A percentile compares a stretch with the other conserved stretches of the same genome.
Evolutionary conservation across 2,113 vertebrate genomes (phyloP).

Genomic region (Sisor rabdophorus): DNA sequence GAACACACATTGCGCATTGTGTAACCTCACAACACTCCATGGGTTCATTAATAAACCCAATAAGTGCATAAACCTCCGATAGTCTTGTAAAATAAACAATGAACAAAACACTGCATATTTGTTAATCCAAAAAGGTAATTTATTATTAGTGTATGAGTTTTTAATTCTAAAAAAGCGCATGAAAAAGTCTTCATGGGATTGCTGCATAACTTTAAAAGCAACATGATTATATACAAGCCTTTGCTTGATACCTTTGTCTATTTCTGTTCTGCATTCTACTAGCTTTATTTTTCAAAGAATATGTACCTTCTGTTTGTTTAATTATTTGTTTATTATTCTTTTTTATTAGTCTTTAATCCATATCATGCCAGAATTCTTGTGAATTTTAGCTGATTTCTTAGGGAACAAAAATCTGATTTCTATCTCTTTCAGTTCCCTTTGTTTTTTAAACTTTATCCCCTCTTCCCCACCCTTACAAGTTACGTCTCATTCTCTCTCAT

Average conservation of each 20-base stretch:
- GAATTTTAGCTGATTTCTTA: conserved; percentile 27
- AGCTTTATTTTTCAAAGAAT: neutral
- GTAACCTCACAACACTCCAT: neutral
- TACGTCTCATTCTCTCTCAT: conserved; percentile 13
- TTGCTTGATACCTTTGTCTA: neutral
- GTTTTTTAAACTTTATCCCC: conserved; percentile 38
- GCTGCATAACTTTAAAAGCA: neutral
- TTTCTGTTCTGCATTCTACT: neutral
- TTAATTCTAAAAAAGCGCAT: neutral
- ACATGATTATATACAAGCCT: neutral
- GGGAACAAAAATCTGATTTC: conserved; percentile 40
- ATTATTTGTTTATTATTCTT: neutral
- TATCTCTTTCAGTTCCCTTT: conserved; percentile 48
- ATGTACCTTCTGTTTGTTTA: neutral
- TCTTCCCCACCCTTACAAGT: neutral
- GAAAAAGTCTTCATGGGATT: neutral
- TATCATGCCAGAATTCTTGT: neutral
- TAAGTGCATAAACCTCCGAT: neutral
- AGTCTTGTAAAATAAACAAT: neutral
- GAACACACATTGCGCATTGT: neutral
- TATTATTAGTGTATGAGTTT: neutral
- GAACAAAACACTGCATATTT: neutral
- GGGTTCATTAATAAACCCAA: neutral
- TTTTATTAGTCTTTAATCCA: neutral
- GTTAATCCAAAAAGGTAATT: neutral